A percentile compares a stretch with the other conserved stretches of the same genome.
These are phyloP conservation scores for Kobus ellipsiprymnus DNA, from an alignment of 2,113 vertebrate genomes.

Conservation along the genomic window DNA sequence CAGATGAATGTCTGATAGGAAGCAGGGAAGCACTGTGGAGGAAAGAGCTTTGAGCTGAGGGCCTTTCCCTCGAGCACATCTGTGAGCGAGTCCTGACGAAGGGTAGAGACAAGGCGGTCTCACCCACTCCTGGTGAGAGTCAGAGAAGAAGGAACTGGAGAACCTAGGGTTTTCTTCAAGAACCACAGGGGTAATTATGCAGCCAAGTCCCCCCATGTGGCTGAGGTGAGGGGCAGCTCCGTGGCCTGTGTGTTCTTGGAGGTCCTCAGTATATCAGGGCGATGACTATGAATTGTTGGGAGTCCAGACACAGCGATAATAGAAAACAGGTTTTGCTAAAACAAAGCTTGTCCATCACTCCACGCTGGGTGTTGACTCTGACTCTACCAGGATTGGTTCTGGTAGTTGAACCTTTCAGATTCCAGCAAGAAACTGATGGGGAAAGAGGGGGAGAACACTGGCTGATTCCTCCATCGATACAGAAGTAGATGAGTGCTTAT, in stretches of 20 bases:
- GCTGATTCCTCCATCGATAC: background rate
- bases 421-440: background rate
- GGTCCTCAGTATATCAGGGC: too few species aligned
- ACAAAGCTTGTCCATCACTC: background rate
- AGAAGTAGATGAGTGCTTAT: background rate
- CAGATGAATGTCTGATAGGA: background rate
- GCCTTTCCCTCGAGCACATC: background rate
- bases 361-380: background rate
- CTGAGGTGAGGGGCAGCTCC: background rate
- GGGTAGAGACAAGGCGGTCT: background rate
- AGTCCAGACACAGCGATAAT: background rate
- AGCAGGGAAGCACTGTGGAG: background rate
- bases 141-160: background rate
- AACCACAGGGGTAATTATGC: background rate
- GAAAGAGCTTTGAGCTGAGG: background rate
- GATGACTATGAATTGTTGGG: background rate
- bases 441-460: background rate
- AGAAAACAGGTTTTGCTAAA: background rate
- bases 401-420: background rate
- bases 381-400: background rate
- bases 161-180: background rate
- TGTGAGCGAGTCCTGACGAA: background rate
- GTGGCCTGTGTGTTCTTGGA: background rate
- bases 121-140: background rate
- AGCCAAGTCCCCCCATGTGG: background rate